Conservation (phyloP, 2,888 invertebrate genomes). For the Amphipyra berbera region DNA sequence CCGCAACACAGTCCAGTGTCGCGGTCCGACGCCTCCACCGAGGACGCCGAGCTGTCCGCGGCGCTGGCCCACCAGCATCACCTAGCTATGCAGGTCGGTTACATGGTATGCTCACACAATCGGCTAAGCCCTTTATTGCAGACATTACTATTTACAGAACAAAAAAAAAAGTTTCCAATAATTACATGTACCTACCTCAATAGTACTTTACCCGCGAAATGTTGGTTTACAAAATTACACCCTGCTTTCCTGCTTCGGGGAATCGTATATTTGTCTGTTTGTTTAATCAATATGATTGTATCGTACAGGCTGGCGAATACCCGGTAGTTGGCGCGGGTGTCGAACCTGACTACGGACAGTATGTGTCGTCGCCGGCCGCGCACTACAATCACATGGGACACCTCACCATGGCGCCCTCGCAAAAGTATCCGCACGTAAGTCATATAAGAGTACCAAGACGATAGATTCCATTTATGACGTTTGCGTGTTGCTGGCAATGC, state of each 20-base stretch:
- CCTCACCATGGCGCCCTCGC: slow-evolving; percentile 88
- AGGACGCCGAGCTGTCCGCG: slow-evolving; percentile 87
- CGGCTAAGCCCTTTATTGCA: too few relatives aligned
- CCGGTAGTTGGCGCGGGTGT: slow-evolving; percentile 81
- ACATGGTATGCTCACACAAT: slow-evolving; percentile 21
- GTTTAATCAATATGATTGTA: neutral
- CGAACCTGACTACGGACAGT: slow-evolving; percentile 87
- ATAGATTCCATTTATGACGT: too few relatives aligned
- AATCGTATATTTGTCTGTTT: too few relatives aligned
- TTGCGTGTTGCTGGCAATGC: too few relatives aligned
- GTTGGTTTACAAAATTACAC: too few relatives aligned
- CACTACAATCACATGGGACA: slow-evolving; percentile 89
- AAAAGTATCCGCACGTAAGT: slow-evolving; percentile 88
- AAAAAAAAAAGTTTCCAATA: too few relatives aligned
- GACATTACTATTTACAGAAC: too few relatives aligned
- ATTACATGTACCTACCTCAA: too few relatives aligned
- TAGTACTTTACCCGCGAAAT: slow-evolving; percentile 24
- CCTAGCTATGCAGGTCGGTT: slow-evolving; percentile 86
- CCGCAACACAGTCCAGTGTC: slow-evolving; percentile 88
- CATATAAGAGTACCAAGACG: neutral
- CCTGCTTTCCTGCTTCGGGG: too few relatives aligned
- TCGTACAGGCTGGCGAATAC: slow-evolving; percentile 82
- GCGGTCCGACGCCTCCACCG: slow-evolving; percentile 88
- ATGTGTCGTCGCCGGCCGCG: slow-evolving; percentile 86
- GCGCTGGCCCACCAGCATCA: slow-evolving; percentile 87